Conservation (phyloP, 1,140 invertebrate genomes). For the Drosophila grimshawi region DNA sequence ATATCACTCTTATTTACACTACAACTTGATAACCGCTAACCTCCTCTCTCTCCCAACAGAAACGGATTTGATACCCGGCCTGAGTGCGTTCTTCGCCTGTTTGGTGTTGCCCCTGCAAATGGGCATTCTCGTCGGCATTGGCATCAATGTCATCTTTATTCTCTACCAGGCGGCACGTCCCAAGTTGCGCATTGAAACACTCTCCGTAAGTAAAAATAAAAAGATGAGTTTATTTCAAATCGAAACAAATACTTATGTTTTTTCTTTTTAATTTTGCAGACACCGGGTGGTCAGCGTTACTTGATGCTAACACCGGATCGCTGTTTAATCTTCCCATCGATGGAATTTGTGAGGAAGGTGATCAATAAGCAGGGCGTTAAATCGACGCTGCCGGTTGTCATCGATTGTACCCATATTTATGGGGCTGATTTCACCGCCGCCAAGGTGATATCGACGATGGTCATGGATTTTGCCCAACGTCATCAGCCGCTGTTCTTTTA, state of each 20-base stretch:
- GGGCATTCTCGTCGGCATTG: slow-evolving; percentile 95
- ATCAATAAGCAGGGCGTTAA: slow-evolving; percentile 91
- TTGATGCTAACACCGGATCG: slow-evolving; percentile 93
- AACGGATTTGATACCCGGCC: slow-evolving; percentile 92
- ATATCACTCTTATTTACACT: slow-evolving; percentile 39
- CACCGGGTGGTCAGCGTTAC: slow-evolving; percentile 88
- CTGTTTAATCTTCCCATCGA: slow-evolving; percentile 94
- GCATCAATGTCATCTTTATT: slow-evolving; percentile 94
- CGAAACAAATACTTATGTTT: neutral
- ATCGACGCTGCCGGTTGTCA: slow-evolving; percentile 89
- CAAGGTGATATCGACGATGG: slow-evolving; percentile 89
- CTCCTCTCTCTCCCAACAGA: slow-evolving; percentile 85
- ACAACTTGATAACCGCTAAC: neutral
- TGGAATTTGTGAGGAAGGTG: slow-evolving; percentile 93
- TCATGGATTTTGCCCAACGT: slow-evolving; percentile 89
- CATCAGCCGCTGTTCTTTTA: slow-evolving; percentile 91
- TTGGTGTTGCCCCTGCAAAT: slow-evolving; percentile 93
- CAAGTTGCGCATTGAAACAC: slow-evolving; percentile 91
- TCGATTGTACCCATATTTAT: slow-evolving; percentile 93
- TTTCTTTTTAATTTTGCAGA: slow-evolving; percentile 85
- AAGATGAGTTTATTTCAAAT: neutral
- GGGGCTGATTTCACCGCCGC: slow-evolving; percentile 93
- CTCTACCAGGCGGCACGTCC: slow-evolving; percentile 95
- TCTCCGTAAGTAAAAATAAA: slow-evolving; percentile 85
- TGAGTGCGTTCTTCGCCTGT: slow-evolving; percentile 93